These are phyloP conservation scores for Portevinia maculata DNA, from an alignment of 2,888 invertebrate species.

Conservation along the genomic window DNA sequence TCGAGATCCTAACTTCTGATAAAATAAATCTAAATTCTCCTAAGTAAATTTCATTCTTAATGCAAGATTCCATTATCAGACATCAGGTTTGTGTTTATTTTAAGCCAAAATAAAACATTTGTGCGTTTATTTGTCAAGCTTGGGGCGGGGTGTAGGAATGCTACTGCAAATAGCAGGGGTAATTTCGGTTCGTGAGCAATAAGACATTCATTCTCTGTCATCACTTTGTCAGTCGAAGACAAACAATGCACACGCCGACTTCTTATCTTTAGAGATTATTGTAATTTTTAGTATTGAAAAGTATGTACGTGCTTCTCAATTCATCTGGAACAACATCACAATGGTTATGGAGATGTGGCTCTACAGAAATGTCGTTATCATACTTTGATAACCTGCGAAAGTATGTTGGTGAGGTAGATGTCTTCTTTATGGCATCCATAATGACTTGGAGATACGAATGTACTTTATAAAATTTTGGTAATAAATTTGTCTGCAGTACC, in stretches of 20 bases:
- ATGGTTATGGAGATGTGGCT: background rate
- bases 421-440: slow-evolving; percentile 13
- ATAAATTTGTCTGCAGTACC: background rate
- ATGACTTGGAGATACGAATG: background rate
- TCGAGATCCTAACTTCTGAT: background rate
- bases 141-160: slow-evolving; percentile 45
- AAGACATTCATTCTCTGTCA: slow-evolving; percentile 2
- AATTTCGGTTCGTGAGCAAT: slow-evolving; percentile 22
- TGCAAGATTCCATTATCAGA: slow-evolving; percentile 26
- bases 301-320: slow-evolving; percentile 10
- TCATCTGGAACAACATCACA: slow-evolving; percentile 11
- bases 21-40: slow-evolving; percentile 26
- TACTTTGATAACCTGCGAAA: slow-evolving; percentile 17
- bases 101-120: slow-evolving; percentile 41
- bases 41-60: too few species aligned
- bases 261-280: slow-evolving; percentile 26
- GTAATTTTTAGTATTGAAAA: background rate
- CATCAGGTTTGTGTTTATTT: background rate
- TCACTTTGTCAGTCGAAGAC: slow-evolving; percentile 10
- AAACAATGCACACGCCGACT: slow-evolving; percentile 60
- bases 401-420: slow-evolving; percentile 4
- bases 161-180: background rate
- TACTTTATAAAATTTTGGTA: background rate
- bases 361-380: slow-evolving; percentile 25
- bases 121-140: slow-evolving; percentile 50